Evolutionary conservation across 2,113 vertebrate species (phyloP).

Genomic region (Dipodomys ordii): DNA sequence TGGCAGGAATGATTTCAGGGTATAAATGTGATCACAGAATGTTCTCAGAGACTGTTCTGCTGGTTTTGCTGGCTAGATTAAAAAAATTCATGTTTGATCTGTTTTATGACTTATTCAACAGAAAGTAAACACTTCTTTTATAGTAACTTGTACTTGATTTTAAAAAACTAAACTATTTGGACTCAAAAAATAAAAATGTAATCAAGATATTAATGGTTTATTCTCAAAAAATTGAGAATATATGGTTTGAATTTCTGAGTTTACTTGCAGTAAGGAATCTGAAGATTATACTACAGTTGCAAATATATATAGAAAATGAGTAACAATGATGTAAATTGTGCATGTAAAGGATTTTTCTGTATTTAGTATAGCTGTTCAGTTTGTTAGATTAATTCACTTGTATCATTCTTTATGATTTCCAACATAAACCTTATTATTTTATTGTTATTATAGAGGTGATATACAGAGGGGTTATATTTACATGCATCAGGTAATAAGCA

Average conservation of each 20-base stretch:
- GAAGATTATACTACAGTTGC: not conserved
- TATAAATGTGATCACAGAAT: conserved; percentile 59
- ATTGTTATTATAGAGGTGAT: no score
- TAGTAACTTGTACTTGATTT: conserved; percentile 61
- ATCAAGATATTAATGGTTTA: not conserved
- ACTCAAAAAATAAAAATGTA: conserved; percentile 21
- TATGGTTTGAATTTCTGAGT: conserved; percentile 46
- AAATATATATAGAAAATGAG: conserved; percentile 54
- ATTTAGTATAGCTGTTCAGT: conserved; percentile 15
- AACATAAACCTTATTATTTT: not conserved
- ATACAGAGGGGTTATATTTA: no score
- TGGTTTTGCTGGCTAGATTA: conserved; percentile 52
- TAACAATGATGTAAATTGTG: conserved; percentile 26
- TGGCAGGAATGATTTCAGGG: conserved; percentile 45
- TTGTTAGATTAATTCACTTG: conserved; percentile 39
- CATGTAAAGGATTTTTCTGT: conserved; percentile 34
- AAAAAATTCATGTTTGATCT: conserved; percentile 59
- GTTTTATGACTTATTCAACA: conserved; percentile 39
- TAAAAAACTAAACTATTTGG: conserved; percentile 34
- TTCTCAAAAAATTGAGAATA: conserved; percentile 38
- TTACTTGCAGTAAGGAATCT: conserved; percentile 28
- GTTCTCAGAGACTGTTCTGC: conserved; percentile 62
- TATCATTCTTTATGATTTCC: conserved; percentile 53
- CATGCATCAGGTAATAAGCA: no score
- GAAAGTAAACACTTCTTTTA: conserved; percentile 55